A percentile compares a stretch with the other conserved stretches of the same genome.
Conservation (phyloP, 2,888 invertebrate species). For the Disparrhopalites patrizii region DNA sequence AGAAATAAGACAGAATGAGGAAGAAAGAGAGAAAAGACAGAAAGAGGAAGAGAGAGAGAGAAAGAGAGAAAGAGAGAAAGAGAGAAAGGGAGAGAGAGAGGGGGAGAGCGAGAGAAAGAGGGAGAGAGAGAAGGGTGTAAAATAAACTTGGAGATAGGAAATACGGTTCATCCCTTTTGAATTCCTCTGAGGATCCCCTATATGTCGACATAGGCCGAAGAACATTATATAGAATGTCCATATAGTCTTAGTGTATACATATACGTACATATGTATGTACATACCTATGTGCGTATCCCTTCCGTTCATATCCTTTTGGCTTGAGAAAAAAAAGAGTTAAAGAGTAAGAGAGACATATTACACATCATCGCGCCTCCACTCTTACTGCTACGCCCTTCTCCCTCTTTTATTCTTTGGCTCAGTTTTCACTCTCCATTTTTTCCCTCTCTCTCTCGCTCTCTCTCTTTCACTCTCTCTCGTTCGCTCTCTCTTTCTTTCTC, state of each 20-base stretch:
- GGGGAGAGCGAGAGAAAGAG: conserved; percentile 6
- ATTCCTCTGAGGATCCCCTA: too few species aligned
- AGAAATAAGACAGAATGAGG: too few species aligned
- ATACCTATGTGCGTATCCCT: too few species aligned
- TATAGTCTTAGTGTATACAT: too few species aligned
- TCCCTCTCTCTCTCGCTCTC: neutral
- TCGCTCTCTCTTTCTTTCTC: conserved; percentile 2
- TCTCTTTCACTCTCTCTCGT: conserved; percentile 2
- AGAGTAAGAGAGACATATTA: conserved; percentile 13
- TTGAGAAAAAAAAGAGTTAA: conserved; percentile 13
- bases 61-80: neutral
- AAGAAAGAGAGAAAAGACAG: neutral
- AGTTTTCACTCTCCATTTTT: neutral
- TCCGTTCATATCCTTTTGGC: too few species aligned
- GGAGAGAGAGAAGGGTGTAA: conserved; percentile 10
- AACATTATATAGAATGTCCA: too few species aligned
- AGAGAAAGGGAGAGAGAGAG: neutral
- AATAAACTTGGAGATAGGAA: too few species aligned
- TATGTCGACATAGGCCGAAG: too few species aligned
- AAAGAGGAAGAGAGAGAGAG: conserved; percentile 1
- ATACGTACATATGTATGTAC: too few species aligned
- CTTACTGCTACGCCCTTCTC: too few species aligned
- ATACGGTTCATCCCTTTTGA: too few species aligned
- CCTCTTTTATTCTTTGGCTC: too few species aligned
- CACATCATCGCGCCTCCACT: conserved; percentile 19